A percentile compares a stretch with the other conserved stretches of the same genome.
Conservation (phyloP, 2,888 invertebrate species). For the Teinopalpus imperialis region DNA sequence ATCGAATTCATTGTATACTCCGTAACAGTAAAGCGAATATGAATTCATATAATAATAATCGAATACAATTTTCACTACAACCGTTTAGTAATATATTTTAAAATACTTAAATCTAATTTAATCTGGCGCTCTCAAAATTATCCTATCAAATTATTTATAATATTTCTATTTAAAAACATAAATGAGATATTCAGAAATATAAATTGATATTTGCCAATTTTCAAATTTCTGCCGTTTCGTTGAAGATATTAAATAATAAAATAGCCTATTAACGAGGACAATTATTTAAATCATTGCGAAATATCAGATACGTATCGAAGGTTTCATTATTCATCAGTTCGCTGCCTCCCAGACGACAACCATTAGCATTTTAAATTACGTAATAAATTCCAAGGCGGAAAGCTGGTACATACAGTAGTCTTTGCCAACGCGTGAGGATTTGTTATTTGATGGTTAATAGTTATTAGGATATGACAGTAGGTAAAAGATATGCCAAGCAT, state of each 20-base stretch:
- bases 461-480: background rate
- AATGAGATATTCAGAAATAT: no score
- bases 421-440: conserved; percentile 3
- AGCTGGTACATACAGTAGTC: conserved; percentile 16
- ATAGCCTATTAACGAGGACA: conserved; percentile 20
- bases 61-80: conserved; percentile 5
- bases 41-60: conserved; percentile 18
- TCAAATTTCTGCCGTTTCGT: conserved; percentile 4
- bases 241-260: conserved; percentile 18
- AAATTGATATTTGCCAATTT: conserved; percentile 14
- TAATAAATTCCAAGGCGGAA: conserved; percentile 56
- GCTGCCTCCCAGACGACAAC: conserved; percentile 58
- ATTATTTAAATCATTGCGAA: conserved; percentile 44
- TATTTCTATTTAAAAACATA: no score
- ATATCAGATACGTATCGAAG: conserved; percentile 55
- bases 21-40: conserved; percentile 9
- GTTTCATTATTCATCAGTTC: conserved; percentile 66
- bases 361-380: conserved; percentile 75
- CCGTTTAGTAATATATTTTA: no score
- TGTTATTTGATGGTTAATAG: conserved; percentile 14
- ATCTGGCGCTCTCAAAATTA: no score
- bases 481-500: no score
- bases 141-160: no score
- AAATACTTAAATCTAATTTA: no score
- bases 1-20: conserved; percentile 16